A percentile compares a stretch with the other conserved stretches of the same genome.
Evolutionary conservation across 2,888 invertebrate genomes (phyloP).

Genomic region (Dynastes hyllus): DNA sequence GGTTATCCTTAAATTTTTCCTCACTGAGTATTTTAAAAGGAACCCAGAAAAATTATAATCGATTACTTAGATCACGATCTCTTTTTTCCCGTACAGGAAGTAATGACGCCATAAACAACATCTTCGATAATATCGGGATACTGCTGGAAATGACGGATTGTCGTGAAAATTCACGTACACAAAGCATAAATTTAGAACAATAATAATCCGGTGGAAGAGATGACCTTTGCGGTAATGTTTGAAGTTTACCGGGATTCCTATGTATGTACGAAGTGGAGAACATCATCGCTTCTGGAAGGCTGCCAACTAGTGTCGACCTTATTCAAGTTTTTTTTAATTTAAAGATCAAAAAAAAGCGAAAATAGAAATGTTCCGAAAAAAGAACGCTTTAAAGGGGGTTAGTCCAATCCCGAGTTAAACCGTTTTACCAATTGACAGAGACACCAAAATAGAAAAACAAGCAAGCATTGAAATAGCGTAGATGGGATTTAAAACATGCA

Average conservation of each 20-base stretch:
- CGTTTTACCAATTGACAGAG: background rate
- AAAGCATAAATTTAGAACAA: constrained; percentile 34
- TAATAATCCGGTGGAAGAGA: constrained; percentile 25
- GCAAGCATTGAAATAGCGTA: background rate
- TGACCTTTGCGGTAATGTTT: constrained; percentile 42
- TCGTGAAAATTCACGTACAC: constrained; percentile 1
- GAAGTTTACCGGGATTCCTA: constrained; percentile 36
- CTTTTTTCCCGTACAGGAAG: background rate
- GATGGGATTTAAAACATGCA: background rate
- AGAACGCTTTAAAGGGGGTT: constrained; percentile 44
- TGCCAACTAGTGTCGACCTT: constrained; percentile 49
- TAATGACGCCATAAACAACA: constrained; percentile 10
- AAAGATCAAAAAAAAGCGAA: constrained; percentile 35
- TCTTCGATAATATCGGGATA: background rate
- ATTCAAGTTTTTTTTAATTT: too few relatives aligned
- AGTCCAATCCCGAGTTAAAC: constrained; percentile 30
- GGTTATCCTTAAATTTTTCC: too few relatives aligned
- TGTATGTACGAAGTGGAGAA: too few relatives aligned
- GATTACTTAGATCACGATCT: background rate
- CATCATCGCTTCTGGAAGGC: constrained; percentile 39
- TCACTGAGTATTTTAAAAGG: too few relatives aligned
- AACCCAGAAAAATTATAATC: too few relatives aligned
- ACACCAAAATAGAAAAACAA: background rate
- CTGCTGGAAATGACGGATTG: background rate
- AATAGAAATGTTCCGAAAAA: constrained; percentile 41